Evolutionary conservation across 2,797 vertebrate species (phyloP).

Genomic region (Heteromormyrus szaboi): DNA sequence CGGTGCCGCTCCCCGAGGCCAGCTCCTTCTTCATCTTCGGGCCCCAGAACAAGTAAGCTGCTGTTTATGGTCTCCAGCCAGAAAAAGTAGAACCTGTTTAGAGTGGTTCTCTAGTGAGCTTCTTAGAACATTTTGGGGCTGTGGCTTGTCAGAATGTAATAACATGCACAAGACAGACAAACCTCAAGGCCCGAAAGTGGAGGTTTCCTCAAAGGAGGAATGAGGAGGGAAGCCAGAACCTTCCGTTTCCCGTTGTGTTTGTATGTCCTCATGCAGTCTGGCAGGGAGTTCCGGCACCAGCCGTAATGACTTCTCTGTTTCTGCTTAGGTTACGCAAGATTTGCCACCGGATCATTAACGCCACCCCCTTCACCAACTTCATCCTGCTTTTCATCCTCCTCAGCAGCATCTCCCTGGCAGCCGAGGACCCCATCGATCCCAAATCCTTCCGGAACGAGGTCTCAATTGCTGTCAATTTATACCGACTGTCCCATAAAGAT

Average conservation of each 20-base stretch:
- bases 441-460: constrained; percentile 90
- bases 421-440: constrained; percentile 90
- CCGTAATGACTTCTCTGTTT: not conserved
- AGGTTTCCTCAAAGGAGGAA: not conserved
- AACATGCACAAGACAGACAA: not conserved
- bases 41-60: constrained; percentile 87
- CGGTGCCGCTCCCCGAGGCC: constrained; percentile 88
- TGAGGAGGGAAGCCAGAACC: not conserved
- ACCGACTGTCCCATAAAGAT: not conserved
- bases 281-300: not conserved
- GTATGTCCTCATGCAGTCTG: not conserved
- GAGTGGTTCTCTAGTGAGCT: not conserved
- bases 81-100: not conserved
- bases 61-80: not conserved
- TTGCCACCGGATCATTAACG: constrained; percentile 89
- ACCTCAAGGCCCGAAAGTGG: not conserved
- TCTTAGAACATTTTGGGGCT: not conserved
- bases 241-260: not conserved
- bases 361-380: constrained; percentile 94
- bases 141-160: not conserved
- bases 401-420: constrained; percentile 90
- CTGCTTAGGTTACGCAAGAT: constrained; percentile 78
- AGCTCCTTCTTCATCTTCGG: constrained; percentile 96
- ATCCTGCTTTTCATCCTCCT: constrained; percentile 97
- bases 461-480: not conserved